Base-by-base conservation (phyloP, 2,888 invertebrate species). In the Sericinus montela region DNA sequence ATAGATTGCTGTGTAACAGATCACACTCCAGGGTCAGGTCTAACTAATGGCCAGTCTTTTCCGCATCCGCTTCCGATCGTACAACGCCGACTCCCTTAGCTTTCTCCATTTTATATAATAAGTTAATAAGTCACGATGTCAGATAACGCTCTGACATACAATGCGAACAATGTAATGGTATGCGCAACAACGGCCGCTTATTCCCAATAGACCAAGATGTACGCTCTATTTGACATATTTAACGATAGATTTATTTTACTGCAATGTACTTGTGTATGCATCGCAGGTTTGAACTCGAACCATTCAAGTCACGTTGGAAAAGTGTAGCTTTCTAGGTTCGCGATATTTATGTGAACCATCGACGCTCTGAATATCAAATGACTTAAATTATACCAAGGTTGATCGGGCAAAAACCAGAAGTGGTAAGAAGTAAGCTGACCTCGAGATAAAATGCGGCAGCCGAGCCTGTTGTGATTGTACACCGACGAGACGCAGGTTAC, bases 31-130 rank as follows among this genome's bases (percentile, higher is more conserved):
- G 82, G 84, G 85, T 78, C 81, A 65, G 66, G 66, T 72, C 75
- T 75, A 67, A 62, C 73, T 67, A 65, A 67, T 63, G 51, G 56
- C 54, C 55, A 50, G 55, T 58, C 60, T 14, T 61, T 82, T 84
- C 80, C 80, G 77, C 73, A 67, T 86, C 82, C 83, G 84, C 84
- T 83, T 87, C 84, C 82, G 80, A 80, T 67, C 62, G 37, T 50
- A 51, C 53, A 53, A 50, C 54, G 56, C 62, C 51, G 58, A 63
- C 68, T 75, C 73, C 75, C 69, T 69, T 64, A 65, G 46, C 80
- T 81, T 82, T 82, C 82, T 75, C 75, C 69, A 62, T 66, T 76
- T 78, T 75, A 79, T 76, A 57, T 70, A 73, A 76, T 67, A 45
- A 30, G 52, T 61, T 70, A 73, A 76, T 67, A 45, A 29, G 52